These are phyloP conservation scores for Tenthredo amoena DNA, from an alignment of 2,888 invertebrate genomes.

Conservation along the genomic window DNA sequence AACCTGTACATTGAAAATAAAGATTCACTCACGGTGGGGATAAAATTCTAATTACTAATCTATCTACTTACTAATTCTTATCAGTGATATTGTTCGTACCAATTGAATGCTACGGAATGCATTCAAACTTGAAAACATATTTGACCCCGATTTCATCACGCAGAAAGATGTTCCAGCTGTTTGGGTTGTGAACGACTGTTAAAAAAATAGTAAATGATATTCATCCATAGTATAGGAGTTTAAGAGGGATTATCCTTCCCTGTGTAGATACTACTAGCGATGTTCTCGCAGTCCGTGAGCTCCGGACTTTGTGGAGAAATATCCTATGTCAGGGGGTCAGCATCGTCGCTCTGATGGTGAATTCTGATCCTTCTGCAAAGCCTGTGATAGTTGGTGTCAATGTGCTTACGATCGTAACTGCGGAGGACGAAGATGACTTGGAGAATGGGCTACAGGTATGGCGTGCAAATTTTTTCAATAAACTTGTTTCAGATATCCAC, in stretches of 20 bases:
- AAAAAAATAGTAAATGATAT: not conserved
- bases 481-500: not conserved
- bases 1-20: not conserved
- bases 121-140: not conserved
- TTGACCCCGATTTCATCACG: not conserved
- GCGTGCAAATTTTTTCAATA: not conserved
- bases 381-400: conserved; percentile 75
- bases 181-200: not conserved
- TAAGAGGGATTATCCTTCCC: not conserved
- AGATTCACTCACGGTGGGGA: not conserved
- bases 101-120: not conserved
- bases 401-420: conserved; percentile 61
- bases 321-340: conserved; percentile 69
- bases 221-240: not conserved
- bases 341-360: conserved; percentile 73
- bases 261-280: conserved; percentile 65
- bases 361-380: conserved; percentile 66
- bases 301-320: conserved; percentile 66
- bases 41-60: not conserved
- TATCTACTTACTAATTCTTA: not conserved
- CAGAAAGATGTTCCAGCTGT: not conserved
- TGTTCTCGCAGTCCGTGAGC: conserved; percentile 62
- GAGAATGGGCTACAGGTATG: not conserved
- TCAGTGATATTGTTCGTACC: not conserved
- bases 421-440: conserved; percentile 56